phyloP scores from a whole-genome alignment of 2,797 vertebrate genomes.

The Capromys pilorides region DNA sequence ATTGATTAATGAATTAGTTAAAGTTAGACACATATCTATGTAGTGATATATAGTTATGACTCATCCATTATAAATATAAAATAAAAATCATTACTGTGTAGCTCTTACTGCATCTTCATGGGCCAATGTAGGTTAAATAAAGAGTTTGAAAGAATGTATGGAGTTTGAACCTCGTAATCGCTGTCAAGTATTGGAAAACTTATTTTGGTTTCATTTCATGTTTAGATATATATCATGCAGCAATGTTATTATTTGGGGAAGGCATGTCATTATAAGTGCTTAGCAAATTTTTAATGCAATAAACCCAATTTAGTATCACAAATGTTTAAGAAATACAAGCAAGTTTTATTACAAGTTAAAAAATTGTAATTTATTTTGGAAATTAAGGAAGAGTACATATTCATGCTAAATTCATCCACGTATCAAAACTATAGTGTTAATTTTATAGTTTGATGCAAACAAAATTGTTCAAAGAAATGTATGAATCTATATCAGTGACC shows the following conservation, averaged over 20 bases:
- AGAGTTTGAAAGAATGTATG: neutral
- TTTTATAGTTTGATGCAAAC: neutral
- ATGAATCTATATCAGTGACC: neutral
- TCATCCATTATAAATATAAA: neutral
- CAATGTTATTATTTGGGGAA: slow-evolving; percentile 17
- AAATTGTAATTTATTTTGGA: slow-evolving; percentile 17
- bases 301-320: neutral
- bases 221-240: neutral
- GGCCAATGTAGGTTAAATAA: neutral
- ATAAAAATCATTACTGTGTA: neutral
- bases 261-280: slow-evolving; percentile 31
- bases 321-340: slow-evolving; percentile 44
- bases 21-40: neutral
- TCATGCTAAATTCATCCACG: neutral
- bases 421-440: neutral
- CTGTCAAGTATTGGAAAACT: neutral
- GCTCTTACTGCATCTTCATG: slow-evolving; percentile 25
- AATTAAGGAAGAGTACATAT: neutral
- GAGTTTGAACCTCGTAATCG: neutral
- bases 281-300: slow-evolving; percentile 5
- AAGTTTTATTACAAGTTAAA: neutral
- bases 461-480: slow-evolving; percentile 4
- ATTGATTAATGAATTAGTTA: neutral
- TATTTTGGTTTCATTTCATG: slow-evolving; percentile 41
- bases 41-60: neutral